phyloP scores from a whole-genome alignment of 2,797 vertebrate genomes.

The Otus scops region DNA sequence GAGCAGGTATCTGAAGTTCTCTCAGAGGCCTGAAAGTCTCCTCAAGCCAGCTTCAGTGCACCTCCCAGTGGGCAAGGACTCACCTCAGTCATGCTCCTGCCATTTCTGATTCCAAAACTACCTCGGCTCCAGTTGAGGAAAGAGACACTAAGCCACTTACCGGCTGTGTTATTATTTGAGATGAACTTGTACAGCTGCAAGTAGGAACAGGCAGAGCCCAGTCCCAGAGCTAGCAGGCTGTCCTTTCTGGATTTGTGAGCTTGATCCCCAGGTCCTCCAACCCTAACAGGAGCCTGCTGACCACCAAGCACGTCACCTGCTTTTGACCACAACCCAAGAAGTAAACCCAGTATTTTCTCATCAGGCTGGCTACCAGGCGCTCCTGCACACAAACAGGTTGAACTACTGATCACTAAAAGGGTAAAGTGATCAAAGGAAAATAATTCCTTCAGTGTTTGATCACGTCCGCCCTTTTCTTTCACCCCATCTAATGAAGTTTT shows the following conservation, averaged over 20 bases:
- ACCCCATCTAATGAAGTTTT: neutral
- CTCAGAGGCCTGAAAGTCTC: neutral
- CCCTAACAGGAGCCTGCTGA: neutral
- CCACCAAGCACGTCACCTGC: neutral
- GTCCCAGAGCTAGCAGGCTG: neutral
- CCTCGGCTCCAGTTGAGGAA: neutral
- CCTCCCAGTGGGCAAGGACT: neutral
- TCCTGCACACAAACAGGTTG: neutral
- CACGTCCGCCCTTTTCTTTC: neutral
- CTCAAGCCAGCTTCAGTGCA: neutral
- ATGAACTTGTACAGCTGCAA: neutral
- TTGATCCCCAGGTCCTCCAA: neutral
- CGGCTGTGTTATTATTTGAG: neutral
- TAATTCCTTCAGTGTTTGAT: neutral
- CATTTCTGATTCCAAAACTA: neutral
- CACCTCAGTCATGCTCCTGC: accelerated
- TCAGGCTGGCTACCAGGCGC: neutral
- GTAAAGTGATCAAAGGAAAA: neutral
- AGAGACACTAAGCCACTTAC: neutral
- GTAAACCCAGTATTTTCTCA: neutral
- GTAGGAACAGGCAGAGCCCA: accelerated
- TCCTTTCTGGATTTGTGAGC: neutral
- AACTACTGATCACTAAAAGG: neutral
- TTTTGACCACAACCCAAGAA: neutral
- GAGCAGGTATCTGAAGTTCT: neutral